phyloP scores from a whole-genome alignment of 1,140 invertebrate species.

The Rhagoletis zephyria region DNA sequence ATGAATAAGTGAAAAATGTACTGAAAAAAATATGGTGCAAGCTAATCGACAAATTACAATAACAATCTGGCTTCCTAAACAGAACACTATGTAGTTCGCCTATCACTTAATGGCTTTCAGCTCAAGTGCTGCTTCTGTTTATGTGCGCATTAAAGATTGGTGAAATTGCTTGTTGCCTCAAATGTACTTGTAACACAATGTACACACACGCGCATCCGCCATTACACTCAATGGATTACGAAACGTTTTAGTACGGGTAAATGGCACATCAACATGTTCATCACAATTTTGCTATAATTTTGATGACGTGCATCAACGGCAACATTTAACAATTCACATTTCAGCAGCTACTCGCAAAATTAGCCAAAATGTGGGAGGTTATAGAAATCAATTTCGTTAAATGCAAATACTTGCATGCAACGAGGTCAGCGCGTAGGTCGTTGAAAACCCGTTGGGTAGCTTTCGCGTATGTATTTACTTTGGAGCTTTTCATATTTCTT shows the following conservation, averaged over 20 bases:
- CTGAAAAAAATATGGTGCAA: not conserved
- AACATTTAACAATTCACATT: constrained; percentile 3
- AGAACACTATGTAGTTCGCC: not conserved
- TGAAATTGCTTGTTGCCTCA: no score
- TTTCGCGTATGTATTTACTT: no score
- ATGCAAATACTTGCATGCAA: constrained; percentile 9
- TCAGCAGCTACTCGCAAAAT: not conserved
- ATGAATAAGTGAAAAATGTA: not conserved
- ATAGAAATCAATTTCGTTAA: not conserved
- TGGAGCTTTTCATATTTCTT: no score
- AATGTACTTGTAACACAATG: not conserved
- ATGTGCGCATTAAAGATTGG: constrained; percentile 52
- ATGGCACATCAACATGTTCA: constrained; percentile 9
- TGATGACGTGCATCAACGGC: constrained; percentile 20
- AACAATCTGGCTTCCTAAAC: not conserved
- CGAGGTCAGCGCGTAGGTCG: not conserved
- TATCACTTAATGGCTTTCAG: constrained; percentile 38
- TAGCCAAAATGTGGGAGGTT: not conserved
- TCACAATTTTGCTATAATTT: not conserved
- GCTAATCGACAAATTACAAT: not conserved
- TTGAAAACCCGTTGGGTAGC: no score
- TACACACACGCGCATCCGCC: not conserved
- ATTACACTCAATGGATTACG: not conserved
- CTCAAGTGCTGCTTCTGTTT: constrained; percentile 68
- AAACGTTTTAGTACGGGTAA: not conserved